Percentiles rank a stretch among this genome's conserved stretches.
Evolutionary conservation across 2,113 vertebrate genomes (phyloP).

Genomic region (Dipodomys ordii): DNA sequence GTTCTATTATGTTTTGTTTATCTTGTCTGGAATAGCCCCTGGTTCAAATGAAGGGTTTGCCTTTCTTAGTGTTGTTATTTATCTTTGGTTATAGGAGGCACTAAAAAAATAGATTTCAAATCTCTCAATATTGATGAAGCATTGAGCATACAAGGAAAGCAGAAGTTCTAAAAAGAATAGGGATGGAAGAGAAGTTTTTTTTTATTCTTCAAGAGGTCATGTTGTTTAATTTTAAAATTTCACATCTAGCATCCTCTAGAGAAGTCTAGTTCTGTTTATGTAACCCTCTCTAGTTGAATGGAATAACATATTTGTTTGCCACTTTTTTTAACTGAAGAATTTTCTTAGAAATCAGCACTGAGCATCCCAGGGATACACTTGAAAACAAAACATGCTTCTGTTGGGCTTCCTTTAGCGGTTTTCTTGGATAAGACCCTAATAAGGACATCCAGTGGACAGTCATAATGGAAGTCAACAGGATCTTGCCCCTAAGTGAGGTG

Average conservation of each 20-base stretch:
- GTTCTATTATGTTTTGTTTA: constrained; percentile 50
- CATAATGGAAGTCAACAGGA: constrained; percentile 67
- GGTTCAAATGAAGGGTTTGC: constrained; percentile 1
- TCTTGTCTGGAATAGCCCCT: constrained; percentile 58
- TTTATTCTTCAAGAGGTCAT: not conserved
- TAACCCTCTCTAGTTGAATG: constrained; percentile 21
- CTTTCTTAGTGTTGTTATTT: constrained; percentile 14
- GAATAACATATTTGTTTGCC: constrained; percentile 37
- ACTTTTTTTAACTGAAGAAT: not conserved
- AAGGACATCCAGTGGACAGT: constrained; percentile 54
- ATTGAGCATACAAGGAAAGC: not conserved
- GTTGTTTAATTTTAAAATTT: constrained; percentile 46
- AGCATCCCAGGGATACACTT: constrained; percentile 17
- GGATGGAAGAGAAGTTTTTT: not conserved
- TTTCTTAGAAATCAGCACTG: constrained; percentile 48
- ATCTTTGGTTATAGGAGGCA: not conserved
- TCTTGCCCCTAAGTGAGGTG: constrained; percentile 59
- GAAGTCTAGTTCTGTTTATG: constrained; percentile 8
- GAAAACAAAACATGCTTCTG: constrained; percentile 63
- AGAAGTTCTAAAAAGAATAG: not conserved
- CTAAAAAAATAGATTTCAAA: constrained; percentile 5
- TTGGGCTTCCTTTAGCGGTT: constrained; percentile 36
- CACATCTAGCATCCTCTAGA: not conserved
- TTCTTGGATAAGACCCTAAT: constrained; percentile 54
- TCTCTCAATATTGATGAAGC: not conserved